A percentile compares a stretch with the other conserved stretches of the same genome.
These are phyloP conservation scores for Riparia riparia DNA, from an alignment of 2,113 vertebrate genomes.

Conservation along the genomic window DNA sequence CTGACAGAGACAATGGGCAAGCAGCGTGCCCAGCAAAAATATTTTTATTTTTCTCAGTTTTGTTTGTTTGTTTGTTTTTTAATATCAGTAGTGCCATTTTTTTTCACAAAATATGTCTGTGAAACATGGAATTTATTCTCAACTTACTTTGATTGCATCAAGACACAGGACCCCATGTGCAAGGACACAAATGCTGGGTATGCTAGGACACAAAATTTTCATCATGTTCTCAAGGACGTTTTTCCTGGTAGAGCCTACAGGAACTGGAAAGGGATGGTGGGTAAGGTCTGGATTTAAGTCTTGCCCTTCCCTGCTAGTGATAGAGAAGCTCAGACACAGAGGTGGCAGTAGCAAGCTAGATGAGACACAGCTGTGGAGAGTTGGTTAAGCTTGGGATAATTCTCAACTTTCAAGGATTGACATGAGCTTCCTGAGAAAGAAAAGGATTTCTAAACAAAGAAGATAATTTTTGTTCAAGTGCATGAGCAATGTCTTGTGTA, in stretches of 20 bases:
- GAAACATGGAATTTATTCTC: background rate
- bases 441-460: background rate
- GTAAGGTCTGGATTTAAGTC: background rate
- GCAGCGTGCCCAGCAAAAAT: background rate
- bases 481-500: background rate
- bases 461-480: background rate
- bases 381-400: background rate
- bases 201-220: background rate
- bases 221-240: fast-evolving
- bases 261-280: fast-evolving
- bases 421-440: background rate
- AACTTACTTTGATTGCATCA: background rate
- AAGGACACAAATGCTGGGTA: background rate
- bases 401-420: background rate
- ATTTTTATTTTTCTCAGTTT: background rate
- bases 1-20: background rate
- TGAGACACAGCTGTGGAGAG: background rate
- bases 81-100: fast-evolving
- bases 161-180: background rate
- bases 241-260: background rate
- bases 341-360: background rate
- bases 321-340: background rate
- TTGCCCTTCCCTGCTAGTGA: background rate
- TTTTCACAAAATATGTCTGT: background rate
- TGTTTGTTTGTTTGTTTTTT: background rate